Evolutionary conservation across 2,797 vertebrate species (phyloP), one percentile per base, ranked within the genome.

Genomic region (Scolopax bukidnonensis): DNA sequence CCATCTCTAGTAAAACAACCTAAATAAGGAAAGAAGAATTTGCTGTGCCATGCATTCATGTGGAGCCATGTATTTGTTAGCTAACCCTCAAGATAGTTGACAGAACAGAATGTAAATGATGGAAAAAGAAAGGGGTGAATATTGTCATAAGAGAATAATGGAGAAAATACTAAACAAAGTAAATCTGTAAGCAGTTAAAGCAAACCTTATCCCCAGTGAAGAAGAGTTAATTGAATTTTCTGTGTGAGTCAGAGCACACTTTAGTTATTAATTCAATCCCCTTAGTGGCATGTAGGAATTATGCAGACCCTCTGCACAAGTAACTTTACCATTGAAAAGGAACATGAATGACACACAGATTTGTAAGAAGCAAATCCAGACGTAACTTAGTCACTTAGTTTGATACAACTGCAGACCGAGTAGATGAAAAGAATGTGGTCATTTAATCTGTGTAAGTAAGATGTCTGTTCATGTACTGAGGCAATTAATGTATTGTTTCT

Each of bases 141-240:
- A 94, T 94, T 54, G 8, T 63, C 1, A 0, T 90, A 67, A 73
- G 25, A 69, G 48, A 82, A 68, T 93, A 94, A 71, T 77, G 38
- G 74, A 68, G 59, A 86, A 88, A 91, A 90, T 50, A 70, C 74
- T 74, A 75, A 89, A 80, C 64, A 82, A 80, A 91, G 38, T 50
- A 79, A 91, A 85, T 93, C 80, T 95, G 86, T 33, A 83, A 89
- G 56, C 64, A 89, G 27, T 95, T 90, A 93, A 53, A 93, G 24
- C 45, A 92, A 93, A 77, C 48, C 28, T 90, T 60, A 47, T 64
- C 38, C 45, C 43, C 43, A 28, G 38, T 87, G 53, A 93, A 89
- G 81, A 86, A 76, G 70, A 87, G n/a, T 71, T 90, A 70, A 69
- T 13, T 90, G 70, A 89, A 51, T 70, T 94, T 89, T 92, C 56